Evolutionary conservation across 2,113 vertebrate genomes (phyloP).

Genomic region (Colius striatus): DNA sequence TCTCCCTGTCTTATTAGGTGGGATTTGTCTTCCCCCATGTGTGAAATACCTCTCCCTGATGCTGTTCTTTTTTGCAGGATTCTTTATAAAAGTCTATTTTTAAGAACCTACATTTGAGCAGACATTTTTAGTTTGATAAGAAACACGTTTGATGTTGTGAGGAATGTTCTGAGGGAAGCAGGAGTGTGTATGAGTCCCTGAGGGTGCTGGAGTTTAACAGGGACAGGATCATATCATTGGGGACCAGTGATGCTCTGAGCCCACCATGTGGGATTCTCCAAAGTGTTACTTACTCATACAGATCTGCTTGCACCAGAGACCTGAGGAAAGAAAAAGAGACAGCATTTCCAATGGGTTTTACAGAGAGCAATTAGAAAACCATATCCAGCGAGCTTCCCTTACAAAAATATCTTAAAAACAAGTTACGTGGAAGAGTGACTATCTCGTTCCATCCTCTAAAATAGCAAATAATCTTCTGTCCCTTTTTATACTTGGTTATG

Average conservation of each 20-base stretch:
- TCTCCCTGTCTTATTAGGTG: not conserved
- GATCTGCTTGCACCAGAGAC: not conserved
- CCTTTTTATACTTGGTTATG: not conserved
- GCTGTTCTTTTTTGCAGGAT: not conserved
- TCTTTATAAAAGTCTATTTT: not conserved
- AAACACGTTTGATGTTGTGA: not conserved
- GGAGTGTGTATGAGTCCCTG: not conserved
- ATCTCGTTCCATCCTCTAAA: not conserved
- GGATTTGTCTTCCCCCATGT: not conserved
- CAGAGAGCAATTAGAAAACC: constrained; percentile 11
- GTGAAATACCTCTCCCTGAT: not conserved
- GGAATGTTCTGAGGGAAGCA: not conserved
- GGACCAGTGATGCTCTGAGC: not conserved
- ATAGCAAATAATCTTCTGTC: not conserved
- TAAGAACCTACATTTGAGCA: not conserved
- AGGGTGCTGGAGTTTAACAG: rapidly evolving
- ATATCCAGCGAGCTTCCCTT: not conserved
- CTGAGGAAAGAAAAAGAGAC: not conserved
- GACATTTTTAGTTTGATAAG: not conserved
- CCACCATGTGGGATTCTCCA: not conserved
- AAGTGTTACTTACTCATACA: not conserved
- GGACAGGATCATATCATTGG: rapidly evolving
- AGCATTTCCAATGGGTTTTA: not conserved
- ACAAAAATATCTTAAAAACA: not conserved
- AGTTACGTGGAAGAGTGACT: rapidly evolving